Conservation (phyloP, 2,113 vertebrate species). For the Myiozetetes cayanensis region DNA sequence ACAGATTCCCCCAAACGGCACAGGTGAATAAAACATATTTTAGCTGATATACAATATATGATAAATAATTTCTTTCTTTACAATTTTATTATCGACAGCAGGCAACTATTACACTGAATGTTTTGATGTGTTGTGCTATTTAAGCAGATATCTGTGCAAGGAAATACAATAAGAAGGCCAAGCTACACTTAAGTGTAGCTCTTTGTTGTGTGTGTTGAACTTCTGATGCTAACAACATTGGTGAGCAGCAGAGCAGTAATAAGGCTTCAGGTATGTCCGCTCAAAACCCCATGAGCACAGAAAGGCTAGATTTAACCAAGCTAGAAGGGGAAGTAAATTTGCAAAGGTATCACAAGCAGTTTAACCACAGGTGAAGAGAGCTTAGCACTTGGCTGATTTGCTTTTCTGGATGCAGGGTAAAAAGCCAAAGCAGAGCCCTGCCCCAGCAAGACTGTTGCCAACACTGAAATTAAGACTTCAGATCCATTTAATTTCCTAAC, state of each 20-base stretch:
- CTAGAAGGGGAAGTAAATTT: background rate
- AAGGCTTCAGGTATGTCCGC: background rate
- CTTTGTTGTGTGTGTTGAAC: background rate
- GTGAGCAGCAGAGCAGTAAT: background rate
- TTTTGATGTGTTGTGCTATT: background rate
- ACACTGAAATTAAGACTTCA: background rate
- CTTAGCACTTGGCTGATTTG: background rate
- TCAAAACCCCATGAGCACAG: background rate
- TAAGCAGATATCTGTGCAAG: background rate
- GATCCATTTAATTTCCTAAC: background rate
- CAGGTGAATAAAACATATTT: background rate
- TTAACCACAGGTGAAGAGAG: background rate
- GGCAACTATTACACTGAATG: background rate
- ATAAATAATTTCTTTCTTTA: background rate
- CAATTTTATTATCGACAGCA: background rate
- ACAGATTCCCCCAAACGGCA: background rate
- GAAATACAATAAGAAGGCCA: background rate
- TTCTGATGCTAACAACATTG: no score
- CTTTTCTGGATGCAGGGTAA: background rate
- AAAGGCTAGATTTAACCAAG: background rate
- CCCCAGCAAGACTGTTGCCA: background rate
- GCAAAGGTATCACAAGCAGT: background rate
- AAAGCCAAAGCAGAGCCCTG: background rate
- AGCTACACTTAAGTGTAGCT: background rate
- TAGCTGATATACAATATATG: background rate